Base-by-base conservation (phyloP, 2,888 invertebrate genomes). In the Cosmia trapezina region DNA sequence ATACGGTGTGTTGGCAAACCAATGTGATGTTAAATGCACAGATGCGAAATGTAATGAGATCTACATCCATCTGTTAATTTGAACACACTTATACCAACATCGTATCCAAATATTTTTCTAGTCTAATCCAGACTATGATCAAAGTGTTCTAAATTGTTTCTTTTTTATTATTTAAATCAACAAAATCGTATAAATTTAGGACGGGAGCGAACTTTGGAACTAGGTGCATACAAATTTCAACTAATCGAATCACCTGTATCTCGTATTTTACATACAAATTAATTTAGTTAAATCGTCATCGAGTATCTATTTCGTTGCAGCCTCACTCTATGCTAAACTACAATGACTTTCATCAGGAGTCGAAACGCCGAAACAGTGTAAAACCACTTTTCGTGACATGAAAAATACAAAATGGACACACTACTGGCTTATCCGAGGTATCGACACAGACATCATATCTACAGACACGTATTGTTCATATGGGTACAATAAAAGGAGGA, bases 161-260 rank as follows among this genome's bases (percentile, higher is more conserved):
- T 53, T 63, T 70, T 72, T 72, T 67, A 68, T 43, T 59, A 70
- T 76, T 81, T 68, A 72, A 77, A 72, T 72, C 81, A 89, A 87
- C 85, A 88, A 89, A 88, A 87, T 94, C 94, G 94, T 94, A 94
- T 94, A 92, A 90, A 93, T 89, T 92, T 81, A 93, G 95, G 95
- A 95, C 95, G 95, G 95, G 94, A 92, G 92, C 92, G 91, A 93
- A 91, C 89, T 92, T 90, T 91, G 87, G 88, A 90, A 87, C 86
- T 87, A 85, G 88, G 73, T 84, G 84, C 81, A 81, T 83, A 85
- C 80, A 84, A 85, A 88, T 87, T 87, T 89, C 85, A 79, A 86
- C 89, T 90, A 92, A 88, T 82, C 81, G 70, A 87, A 84, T 89
- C 84, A 87, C 80, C 84, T 86, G 83, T 89, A 89, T 83, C 72